Evolutionary conservation across 2,888 invertebrate genomes (phyloP).

Genomic region (Tipula confusa): DNA sequence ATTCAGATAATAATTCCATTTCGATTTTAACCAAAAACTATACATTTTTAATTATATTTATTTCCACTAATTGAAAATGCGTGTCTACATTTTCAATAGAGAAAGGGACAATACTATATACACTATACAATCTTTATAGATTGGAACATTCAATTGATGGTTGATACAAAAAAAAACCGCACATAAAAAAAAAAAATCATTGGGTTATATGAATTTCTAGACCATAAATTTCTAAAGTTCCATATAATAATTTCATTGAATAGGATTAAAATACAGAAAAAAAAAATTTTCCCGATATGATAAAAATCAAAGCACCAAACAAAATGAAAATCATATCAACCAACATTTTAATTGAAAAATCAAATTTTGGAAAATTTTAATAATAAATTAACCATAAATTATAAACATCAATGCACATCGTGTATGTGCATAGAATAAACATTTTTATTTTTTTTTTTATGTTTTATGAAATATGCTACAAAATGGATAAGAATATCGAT

Average conservation of each 20-base stretch:
- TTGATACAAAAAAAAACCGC: background rate
- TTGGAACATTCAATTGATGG: background rate
- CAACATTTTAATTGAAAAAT: conserved; percentile 14
- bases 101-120: too few species aligned
- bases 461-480: background rate
- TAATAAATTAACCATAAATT: conserved; percentile 25
- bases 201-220: background rate
- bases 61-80: background rate
- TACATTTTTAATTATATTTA: conserved; percentile 5
- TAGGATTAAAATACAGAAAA: background rate
- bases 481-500: background rate
- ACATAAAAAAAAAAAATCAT: conserved; percentile 9
- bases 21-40: background rate
- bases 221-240: conserved; percentile 12
- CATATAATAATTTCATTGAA: background rate
- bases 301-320: background rate
- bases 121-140: background rate
- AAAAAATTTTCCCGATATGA: background rate
- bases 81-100: too few species aligned
- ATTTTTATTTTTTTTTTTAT: background rate
- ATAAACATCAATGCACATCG: conserved; percentile 9
- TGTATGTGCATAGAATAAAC: background rate
- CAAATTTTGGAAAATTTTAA: background rate
- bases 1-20: background rate
- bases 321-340: conserved; percentile 13